phyloP scores from a whole-genome alignment of 2,888 invertebrate species.

The Caenorhabditis sinica region DNA sequence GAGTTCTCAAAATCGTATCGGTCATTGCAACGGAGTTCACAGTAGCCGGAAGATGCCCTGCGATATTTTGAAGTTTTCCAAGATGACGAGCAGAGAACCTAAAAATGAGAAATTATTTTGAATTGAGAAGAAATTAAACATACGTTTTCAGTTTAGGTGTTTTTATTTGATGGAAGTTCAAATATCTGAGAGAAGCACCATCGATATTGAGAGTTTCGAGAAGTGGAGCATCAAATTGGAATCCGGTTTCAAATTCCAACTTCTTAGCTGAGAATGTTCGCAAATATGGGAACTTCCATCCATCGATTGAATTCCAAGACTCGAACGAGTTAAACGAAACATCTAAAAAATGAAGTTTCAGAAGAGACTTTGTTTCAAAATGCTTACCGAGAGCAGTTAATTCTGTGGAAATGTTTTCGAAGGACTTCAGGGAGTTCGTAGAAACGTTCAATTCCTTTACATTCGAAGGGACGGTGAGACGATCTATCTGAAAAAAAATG shows the following conservation, averaged over 20 bases:
- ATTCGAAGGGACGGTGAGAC: conserved; percentile 8
- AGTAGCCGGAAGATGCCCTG: conserved; percentile 40
- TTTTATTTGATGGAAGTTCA: conserved; percentile 53
- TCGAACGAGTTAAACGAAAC: conserved; percentile 46
- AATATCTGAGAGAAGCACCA: conserved; percentile 27
- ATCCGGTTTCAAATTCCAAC: conserved; percentile 38
- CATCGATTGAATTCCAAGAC: conserved; percentile 19
- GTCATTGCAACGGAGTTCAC: conserved; percentile 39
- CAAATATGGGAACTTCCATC: conserved; percentile 35
- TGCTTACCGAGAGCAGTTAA: conserved; percentile 35
- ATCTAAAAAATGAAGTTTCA: conserved; percentile 32
- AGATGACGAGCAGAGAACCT: conserved; percentile 49
- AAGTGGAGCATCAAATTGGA: conserved; percentile 51
- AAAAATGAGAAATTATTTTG: neutral
- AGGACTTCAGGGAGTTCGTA: conserved; percentile 32
- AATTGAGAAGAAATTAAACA: neutral
- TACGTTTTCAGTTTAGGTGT: conserved; percentile 44
- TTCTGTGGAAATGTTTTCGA: conserved; percentile 51
- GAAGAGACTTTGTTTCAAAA: neutral
- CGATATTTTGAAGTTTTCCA: conserved; percentile 27
- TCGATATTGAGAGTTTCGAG: conserved; percentile 58
- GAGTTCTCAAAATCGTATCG: conserved; percentile 25
- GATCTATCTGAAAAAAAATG: conserved; percentile 35
- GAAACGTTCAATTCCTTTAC: conserved; percentile 59
- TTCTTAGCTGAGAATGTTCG: conserved; percentile 7